A percentile compares a stretch with the other conserved stretches of the same genome.
These are phyloP conservation scores for Pelobates cultripes DNA, from an alignment of 2,797 vertebrate genomes.

Conservation along the genomic window DNA sequence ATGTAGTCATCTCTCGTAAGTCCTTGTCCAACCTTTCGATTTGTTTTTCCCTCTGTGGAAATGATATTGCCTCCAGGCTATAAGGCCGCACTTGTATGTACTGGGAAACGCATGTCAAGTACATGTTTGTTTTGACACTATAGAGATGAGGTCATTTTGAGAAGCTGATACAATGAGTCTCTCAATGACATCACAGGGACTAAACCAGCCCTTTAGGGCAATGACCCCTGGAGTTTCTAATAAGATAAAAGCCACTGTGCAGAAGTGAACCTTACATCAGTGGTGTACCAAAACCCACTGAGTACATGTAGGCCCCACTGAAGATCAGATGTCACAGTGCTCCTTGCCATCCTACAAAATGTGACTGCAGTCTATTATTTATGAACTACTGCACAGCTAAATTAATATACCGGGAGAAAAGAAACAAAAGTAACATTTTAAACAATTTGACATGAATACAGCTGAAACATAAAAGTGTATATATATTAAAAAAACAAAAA, in stretches of 20 bases:
- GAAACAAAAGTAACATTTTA: too few relatives aligned
- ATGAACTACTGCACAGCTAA: too few relatives aligned
- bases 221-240: background rate
- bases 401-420: too few relatives aligned
- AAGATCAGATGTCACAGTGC: too few relatives aligned
- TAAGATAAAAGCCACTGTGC: background rate
- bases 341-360: too few relatives aligned
- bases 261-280: background rate
- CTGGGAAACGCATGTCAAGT: constrained; percentile 1
- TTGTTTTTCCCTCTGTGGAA: background rate
- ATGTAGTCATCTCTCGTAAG: background rate
- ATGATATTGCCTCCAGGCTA: background rate
- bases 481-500: too few relatives aligned
- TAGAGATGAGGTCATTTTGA: constrained; percentile 7
- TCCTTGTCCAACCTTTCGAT: background rate
- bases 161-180: background rate
- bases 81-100: background rate
- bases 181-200: constrained; percentile 5
- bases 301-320: too few relatives aligned
- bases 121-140: constrained; percentile 21
- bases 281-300: too few relatives aligned
- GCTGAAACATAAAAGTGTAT: too few relatives aligned
- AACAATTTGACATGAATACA: too few relatives aligned
- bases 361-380: too few relatives aligned
- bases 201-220: background rate